Percentiles rank a stretch among this genome's conserved stretches.
Evolutionary conservation across 2,797 vertebrate species (phyloP).

Genomic region (Poeciliopsis turneri): DNA sequence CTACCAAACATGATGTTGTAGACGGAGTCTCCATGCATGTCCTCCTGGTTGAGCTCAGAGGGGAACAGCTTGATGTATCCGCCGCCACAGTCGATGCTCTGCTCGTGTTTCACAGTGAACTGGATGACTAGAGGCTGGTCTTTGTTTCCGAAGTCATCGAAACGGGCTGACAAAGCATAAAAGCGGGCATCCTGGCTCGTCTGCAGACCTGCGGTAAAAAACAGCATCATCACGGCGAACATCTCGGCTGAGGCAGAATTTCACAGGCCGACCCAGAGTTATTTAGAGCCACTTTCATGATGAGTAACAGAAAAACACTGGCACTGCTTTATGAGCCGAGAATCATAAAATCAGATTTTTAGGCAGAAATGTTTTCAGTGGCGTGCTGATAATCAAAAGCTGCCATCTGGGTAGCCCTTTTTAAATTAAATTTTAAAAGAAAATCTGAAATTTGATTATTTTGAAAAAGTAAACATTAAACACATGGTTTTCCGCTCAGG

Average conservation of each 20-base stretch:
- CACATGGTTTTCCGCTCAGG: neutral
- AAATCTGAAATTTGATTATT: neutral
- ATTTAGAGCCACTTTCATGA: neutral
- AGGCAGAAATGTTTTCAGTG: neutral
- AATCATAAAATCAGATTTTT: neutral
- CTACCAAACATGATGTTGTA: constrained; percentile 89
- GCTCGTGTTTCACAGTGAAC: constrained; percentile 87
- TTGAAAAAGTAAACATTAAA: neutral
- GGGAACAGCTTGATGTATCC: constrained; percentile 86
- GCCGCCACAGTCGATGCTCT: constrained; percentile 86
- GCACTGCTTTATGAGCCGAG: neutral
- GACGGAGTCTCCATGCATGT: constrained; percentile 83
- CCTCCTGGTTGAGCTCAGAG: constrained; percentile 81
- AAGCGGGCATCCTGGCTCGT: constrained; percentile 84
- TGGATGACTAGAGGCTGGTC: constrained; percentile 82
- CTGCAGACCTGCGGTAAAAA: constrained; percentile 78
- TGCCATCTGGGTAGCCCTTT: neutral
- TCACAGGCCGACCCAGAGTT: neutral
- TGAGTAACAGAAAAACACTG: neutral
- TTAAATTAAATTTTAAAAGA: neutral
- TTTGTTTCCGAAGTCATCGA: constrained; percentile 84
- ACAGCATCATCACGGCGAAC: neutral
- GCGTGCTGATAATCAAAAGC: neutral
- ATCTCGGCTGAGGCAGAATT: neutral
- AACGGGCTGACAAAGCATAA: constrained; percentile 83